Evolutionary conservation across 1,140 invertebrate genomes (phyloP), one percentile per base, ranked within the genome.

Genomic region (Sitobion miscanthi): DNA sequence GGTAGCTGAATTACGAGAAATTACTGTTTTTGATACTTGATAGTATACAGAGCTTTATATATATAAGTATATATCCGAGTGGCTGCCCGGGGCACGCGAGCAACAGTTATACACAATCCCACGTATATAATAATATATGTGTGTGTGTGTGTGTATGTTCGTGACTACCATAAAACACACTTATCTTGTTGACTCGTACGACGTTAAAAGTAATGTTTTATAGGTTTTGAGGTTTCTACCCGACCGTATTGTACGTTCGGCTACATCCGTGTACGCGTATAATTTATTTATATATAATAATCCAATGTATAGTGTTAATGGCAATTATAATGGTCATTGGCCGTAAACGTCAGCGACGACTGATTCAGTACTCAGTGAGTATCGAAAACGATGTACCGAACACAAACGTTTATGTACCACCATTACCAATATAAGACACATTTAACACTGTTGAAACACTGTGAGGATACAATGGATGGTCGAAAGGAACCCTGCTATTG

Each of bases 141-240:
- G 14, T 69, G 1, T 11, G 14, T 69, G 14, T 69, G 4, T 69
- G 4, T n/a, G 11, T n/a, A 4, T 69, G 30, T 69, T 69, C 30
- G 11, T 30, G 62, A 77, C 62, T 77, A 77, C 62, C 62, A 77
- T 77, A 77, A 77, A 77, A 77, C 62, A 77, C 62, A 77, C 62
- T 77, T 77, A 77, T 77, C 62, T 77, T 77, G 62, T 77, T 77
- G 62, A 77, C 62, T 77, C n/a, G n/a, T 6, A 77, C 62, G 62
- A 77, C 62, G 62, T n/a, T 77, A 77, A 77, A 77, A 77, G 14
- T 77, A 77, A 77, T 77, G 62, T 77, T 77, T 77, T 77, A 77
- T n/a, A n/a, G 62, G 62, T 77, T n/a, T 77, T 77, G n/a, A 30
- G 62, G 30, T 69, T 69, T 77, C 30, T 35, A 77, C 14, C 14